Evolutionary conservation across 35 echinoderm and acorn worm species (phyloP).

Genomic region (Apostichopus parvimensis): DNA sequence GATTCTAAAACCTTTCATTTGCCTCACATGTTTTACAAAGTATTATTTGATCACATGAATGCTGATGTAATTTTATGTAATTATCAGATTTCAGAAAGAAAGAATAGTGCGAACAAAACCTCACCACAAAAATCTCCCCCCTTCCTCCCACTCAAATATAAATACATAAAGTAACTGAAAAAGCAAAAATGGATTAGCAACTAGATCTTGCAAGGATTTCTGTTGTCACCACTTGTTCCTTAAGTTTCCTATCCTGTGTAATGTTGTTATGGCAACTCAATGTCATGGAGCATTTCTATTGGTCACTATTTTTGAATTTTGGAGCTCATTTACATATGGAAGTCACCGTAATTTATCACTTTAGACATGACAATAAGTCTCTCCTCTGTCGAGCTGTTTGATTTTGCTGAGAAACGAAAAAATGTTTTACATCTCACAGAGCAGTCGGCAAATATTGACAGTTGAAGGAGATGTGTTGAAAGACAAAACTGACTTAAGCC

Average conservation of each 20-base stretch:
- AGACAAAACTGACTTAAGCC: not conserved
- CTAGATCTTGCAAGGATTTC: too few relatives aligned
- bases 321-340: not conserved
- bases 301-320: not conserved
- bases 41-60: too few relatives aligned
- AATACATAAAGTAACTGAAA: too few relatives aligned
- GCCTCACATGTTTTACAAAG: too few relatives aligned
- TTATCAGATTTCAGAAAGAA: too few relatives aligned
- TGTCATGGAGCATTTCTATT: not conserved
- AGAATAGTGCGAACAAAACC: too few relatives aligned
- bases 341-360: conserved; percentile 3
- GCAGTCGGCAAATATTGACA: not conserved
- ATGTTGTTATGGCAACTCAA: not conserved
- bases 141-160: too few relatives aligned
- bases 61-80: too few relatives aligned
- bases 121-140: too few relatives aligned
- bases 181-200: too few relatives aligned
- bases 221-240: not conserved
- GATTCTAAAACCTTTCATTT: too few relatives aligned
- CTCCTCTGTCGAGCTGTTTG: not conserved
- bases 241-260: not conserved
- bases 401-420: conserved; percentile 10
- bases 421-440: not conserved
- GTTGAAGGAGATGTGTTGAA: not conserved
- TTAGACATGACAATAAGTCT: not conserved